A percentile compares a stretch with the other conserved stretches of the same genome.
Conservation (phyloP, 2,888 invertebrate genomes). For the Lepetodrilus schrolli region DNA sequence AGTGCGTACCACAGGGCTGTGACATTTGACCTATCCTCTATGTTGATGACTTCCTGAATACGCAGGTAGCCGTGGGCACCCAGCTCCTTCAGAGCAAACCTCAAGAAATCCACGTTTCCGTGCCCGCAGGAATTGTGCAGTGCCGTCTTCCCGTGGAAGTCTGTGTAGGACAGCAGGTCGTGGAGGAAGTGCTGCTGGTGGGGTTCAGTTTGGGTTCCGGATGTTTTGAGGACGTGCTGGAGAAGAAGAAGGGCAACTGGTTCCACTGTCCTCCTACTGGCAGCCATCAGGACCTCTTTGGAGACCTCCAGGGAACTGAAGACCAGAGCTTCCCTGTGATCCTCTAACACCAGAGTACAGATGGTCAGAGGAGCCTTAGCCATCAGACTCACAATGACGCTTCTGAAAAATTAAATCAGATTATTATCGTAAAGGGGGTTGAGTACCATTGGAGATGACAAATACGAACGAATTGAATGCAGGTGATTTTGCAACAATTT, state of each 20-base stretch:
- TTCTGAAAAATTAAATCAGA: no score
- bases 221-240: background rate
- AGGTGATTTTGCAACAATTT: no score
- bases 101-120: slow-evolving; percentile 4
- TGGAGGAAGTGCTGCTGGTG: no score
- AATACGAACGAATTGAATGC: no score
- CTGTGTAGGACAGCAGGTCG: background rate
- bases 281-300: background rate
- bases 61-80: background rate
- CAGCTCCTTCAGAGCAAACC: background rate
- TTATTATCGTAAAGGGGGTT: no score
- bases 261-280: background rate
- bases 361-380: background rate
- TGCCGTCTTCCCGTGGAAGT: slow-evolving; percentile 30
- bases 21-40: slow-evolving; percentile 28
- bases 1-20: slow-evolving; percentile 49
- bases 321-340: background rate
- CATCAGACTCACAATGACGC: background rate
- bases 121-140: slow-evolving; percentile 25
- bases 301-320: background rate
- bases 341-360: background rate
- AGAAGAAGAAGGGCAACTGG: background rate
- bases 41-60: slow-evolving; percentile 29
- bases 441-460: no score
- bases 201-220: background rate